Evolutionary conservation across 2,888 invertebrate genomes (phyloP), one percentile per base, ranked within the genome.

Genomic region (Drosophila anceps): DNA sequence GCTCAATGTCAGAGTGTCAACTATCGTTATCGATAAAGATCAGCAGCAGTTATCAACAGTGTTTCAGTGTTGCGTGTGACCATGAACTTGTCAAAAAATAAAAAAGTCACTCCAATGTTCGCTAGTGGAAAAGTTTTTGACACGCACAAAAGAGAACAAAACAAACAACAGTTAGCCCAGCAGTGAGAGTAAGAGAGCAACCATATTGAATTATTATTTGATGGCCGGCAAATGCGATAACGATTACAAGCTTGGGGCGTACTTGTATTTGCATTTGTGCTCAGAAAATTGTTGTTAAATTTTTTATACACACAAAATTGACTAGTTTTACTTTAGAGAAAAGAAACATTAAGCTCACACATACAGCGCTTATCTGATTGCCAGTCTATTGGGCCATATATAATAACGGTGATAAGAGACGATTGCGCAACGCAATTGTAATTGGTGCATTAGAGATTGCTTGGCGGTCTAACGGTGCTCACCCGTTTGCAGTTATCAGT

Each of bases 341-440:
- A 29, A 9, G n/a, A 35, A 68, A 39, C 15, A 48, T 20, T 39
- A 48, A 48, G 12, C 37, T 29, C 41, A 27, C 35, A 29, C 46
- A 75, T 50, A 68, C 24, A 69, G 71, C 57, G 63, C 81, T 81
- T 75, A 87, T 87, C 85, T 55, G 66, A 64, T 51, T 24, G 53
- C 27, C 29, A 37, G 24, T 51, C 20, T 24, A 66, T 51, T 59
- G 53, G 69, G 48, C 13, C 70, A 24, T 63, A 24, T 63, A 65
- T 54, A 61, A 54, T 51, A 66, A 41, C 20, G 39, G 69, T 73
- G 81, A 88, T 89, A 76, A 76, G 68, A 46, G 53, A n/a, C 69
- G 85, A 78, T 86, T 86, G 88, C 85, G 90, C 85, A 86, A 86
- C 81, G 64, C 41, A 75, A 48, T 68, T 70, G 43, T 64, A 73